Base-by-base conservation (phyloP, 2,113 vertebrate genomes). In the Spea bombifrons region DNA sequence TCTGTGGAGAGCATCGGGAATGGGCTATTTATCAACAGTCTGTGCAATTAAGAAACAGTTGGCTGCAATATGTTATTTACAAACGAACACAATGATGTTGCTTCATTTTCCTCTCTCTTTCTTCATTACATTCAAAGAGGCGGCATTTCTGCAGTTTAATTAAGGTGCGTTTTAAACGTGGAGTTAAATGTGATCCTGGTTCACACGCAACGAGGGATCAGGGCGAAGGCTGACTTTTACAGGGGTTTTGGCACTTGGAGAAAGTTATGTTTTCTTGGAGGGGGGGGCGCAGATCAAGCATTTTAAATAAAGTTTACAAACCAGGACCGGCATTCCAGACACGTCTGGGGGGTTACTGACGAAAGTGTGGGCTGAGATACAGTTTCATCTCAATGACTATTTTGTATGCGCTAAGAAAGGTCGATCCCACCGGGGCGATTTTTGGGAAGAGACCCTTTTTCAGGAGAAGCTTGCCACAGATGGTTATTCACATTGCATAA, bases 41-140 rank as follows among this genome's bases (percentile, higher is more conserved):
- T 94, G 92, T 90, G 93, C 92, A 94, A 95, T 95, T 96, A 95
- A 91, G 92, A 94, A 93, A 93, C 93, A 94, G 93, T 94, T 95
- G 93, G 91, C 93, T 92, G 92, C 94, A 94, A 94, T 96, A 94
- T 94, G 92, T 91, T 92, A 90, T 91, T 90, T 90, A 91, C 89
- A 91, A 91, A 91, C 86, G 87, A 90, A 92, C 83, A 91, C 88
- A 87, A 87, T 83, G 85, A 87, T 86, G 86, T 85, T 84, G 84
- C 86, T 90, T 88, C 85, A 87, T 88, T 90, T 87, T 84, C 87
- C 88, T 90, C 84, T 84, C 84, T 86, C 84, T 89, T 88, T 87
- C 86, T 89, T 89, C 85, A 80, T 91, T 86, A 86, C 70, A 84
- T 79, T 86, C 89, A 86, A 77, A 76, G 77, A 84, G 68, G 81